phyloP scores from a whole-genome alignment of 2,888 invertebrate genomes.

The Sipha maydis region DNA sequence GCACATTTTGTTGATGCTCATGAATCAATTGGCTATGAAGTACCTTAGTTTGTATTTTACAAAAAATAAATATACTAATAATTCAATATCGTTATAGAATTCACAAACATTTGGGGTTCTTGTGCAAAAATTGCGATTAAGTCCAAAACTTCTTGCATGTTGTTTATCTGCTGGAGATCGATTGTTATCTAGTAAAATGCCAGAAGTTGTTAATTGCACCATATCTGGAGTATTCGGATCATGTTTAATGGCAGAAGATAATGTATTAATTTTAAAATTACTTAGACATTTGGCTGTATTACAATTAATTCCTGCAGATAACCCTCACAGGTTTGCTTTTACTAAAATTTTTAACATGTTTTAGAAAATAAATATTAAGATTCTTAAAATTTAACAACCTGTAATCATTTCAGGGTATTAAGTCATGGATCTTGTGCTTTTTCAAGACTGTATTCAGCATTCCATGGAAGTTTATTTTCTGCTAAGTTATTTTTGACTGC shows the following conservation, averaged over 20 bases:
- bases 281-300: slow-evolving; percentile 77
- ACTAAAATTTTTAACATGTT: background rate
- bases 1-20: slow-evolving; percentile 81
- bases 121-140: slow-evolving; percentile 75
- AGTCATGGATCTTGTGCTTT: slow-evolving; percentile 87
- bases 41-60: slow-evolving; percentile 67
- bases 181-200: slow-evolving; percentile 69
- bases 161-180: slow-evolving; percentile 77
- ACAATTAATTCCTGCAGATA: slow-evolving; percentile 77
- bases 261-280: slow-evolving; percentile 74
- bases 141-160: slow-evolving; percentile 77
- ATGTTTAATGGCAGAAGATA: slow-evolving; percentile 80
- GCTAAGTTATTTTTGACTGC: slow-evolving; percentile 93
- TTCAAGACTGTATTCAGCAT: slow-evolving; percentile 84
- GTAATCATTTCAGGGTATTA: slow-evolving; percentile 31
- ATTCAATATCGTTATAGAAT: slow-evolving; percentile 67
- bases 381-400: background rate
- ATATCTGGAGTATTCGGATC: slow-evolving; percentile 79
- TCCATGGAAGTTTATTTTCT: slow-evolving; percentile 89
- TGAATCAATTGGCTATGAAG: slow-evolving; percentile 85
- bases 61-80: background rate
- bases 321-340: slow-evolving; percentile 71
- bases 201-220: slow-evolving; percentile 71
- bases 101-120: slow-evolving; percentile 77
- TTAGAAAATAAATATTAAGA: background rate